Evolutionary conservation across 2,113 vertebrate genomes (phyloP).

Genomic region (Sorex fumeus): DNA sequence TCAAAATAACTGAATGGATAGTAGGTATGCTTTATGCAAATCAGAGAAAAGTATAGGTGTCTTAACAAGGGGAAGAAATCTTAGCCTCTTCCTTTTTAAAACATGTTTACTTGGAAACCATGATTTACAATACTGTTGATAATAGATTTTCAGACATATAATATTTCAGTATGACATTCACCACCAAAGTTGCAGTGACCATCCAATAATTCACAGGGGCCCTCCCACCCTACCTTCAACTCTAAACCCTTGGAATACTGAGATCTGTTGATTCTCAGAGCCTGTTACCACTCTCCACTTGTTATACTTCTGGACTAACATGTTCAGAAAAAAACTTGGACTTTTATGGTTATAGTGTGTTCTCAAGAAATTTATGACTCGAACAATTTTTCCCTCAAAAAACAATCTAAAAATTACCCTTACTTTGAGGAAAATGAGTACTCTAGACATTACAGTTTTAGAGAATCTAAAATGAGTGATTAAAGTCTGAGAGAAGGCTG

Average conservation of each 20-base stretch:
- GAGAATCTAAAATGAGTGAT: neutral
- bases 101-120: too few relatives aligned
- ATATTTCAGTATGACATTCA: too few relatives aligned
- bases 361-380: conserved; percentile 56
- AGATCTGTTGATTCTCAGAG: too few relatives aligned
- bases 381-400: conserved; percentile 40
- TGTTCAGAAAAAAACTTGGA: conserved; percentile 34
- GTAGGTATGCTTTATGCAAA: conserved; percentile 51
- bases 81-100: too few relatives aligned
- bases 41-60: conserved; percentile 12
- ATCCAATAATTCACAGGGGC: too few relatives aligned
- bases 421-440: conserved; percentile 3
- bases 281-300: too few relatives aligned
- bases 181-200: too few relatives aligned
- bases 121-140: too few relatives aligned
- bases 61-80: conserved; percentile 58
- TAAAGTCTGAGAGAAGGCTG: neutral
- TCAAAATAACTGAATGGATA: conserved; percentile 3
- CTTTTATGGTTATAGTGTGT: conserved; percentile 24
- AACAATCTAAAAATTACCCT: neutral
- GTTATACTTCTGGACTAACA: too few relatives aligned
- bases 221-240: too few relatives aligned
- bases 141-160: too few relatives aligned
- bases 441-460: conserved; percentile 26
- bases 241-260: too few relatives aligned